Evolutionary conservation across 2,797 vertebrate genomes (phyloP).

Genomic region (Phrynocephalus guinanensis): DNA sequence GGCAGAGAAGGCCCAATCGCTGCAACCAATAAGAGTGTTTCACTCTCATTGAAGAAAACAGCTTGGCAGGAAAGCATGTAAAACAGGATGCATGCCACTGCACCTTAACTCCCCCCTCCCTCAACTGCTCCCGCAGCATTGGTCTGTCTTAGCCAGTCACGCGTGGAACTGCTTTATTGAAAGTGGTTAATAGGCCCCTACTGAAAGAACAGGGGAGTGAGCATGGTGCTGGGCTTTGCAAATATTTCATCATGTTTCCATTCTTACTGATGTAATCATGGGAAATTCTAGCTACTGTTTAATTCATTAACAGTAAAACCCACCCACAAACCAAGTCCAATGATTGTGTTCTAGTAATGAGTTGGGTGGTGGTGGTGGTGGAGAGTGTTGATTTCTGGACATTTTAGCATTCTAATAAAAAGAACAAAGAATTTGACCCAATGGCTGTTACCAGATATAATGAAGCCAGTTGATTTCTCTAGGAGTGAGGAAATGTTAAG

Average conservation of each 20-base stretch:
- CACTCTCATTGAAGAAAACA: slow-evolving; percentile 45
- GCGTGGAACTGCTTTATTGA: not conserved
- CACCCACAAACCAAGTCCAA: not conserved
- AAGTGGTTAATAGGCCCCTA: not conserved
- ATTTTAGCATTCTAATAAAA: too few species aligned
- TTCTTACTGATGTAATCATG: not conserved
- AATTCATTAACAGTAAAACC: not conserved
- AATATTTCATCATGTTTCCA: not conserved
- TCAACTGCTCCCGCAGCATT: too few species aligned
- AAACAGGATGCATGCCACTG: slow-evolving; percentile 17
- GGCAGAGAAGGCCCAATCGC: slow-evolving; percentile 49
- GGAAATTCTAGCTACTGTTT: not conserved
- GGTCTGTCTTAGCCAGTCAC: not conserved
- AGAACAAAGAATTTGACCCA: slow-evolving; percentile 43
- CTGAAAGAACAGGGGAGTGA: not conserved
- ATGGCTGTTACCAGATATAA: slow-evolving; percentile 72
- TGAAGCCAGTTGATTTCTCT: slow-evolving; percentile 66
- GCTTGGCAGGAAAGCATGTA: not conserved
- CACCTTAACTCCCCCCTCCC: not conserved
- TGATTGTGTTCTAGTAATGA: not conserved
- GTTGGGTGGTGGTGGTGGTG: not conserved
- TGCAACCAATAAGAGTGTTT: slow-evolving; percentile 60
- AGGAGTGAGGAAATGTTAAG: slow-evolving; percentile 76
- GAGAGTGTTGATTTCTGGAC: too few species aligned
- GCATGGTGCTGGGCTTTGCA: not conserved